Evolutionary conservation across 2,797 vertebrate species (phyloP).

Genomic region (Dendrocincla fuliginosa): DNA sequence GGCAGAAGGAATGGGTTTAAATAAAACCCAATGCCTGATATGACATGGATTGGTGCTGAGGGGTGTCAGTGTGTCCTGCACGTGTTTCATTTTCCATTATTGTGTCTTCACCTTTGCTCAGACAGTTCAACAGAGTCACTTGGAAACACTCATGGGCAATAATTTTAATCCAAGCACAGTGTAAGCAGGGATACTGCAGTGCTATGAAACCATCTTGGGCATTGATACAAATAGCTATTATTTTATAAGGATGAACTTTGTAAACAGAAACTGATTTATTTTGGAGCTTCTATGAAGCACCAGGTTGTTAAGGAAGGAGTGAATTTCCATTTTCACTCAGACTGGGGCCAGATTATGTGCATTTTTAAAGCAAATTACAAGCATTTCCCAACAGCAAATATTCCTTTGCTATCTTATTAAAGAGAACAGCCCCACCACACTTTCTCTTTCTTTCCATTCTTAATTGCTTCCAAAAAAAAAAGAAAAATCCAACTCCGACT

Average conservation of each 20-base stretch:
- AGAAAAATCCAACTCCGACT: constrained; percentile 37
- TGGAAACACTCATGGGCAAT: not conserved
- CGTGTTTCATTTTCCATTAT: not conserved
- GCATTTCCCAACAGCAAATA: not conserved
- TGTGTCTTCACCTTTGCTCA: not conserved
- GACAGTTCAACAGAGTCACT: not conserved
- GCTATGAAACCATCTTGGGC: not conserved
- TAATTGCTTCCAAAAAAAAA: not conserved
- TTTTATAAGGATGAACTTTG: not conserved
- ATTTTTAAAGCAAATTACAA: not conserved
- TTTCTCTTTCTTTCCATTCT: not conserved
- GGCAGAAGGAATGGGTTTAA: not conserved
- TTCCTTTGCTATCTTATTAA: not conserved
- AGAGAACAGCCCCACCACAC: accelerated
- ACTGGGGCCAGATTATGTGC: accelerated
- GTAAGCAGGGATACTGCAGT: not conserved
- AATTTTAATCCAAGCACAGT: not conserved
- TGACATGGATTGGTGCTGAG: not conserved
- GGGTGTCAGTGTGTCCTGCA: not conserved
- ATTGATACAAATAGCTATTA: not conserved
- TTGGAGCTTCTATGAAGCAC: not conserved
- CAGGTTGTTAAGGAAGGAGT: not conserved
- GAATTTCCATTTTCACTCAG: not conserved
- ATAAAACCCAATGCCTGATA: not conserved
- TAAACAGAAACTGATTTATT: not conserved